Evolutionary conservation across 2,113 vertebrate genomes (phyloP).

Genomic region (Salvator merianae): DNA sequence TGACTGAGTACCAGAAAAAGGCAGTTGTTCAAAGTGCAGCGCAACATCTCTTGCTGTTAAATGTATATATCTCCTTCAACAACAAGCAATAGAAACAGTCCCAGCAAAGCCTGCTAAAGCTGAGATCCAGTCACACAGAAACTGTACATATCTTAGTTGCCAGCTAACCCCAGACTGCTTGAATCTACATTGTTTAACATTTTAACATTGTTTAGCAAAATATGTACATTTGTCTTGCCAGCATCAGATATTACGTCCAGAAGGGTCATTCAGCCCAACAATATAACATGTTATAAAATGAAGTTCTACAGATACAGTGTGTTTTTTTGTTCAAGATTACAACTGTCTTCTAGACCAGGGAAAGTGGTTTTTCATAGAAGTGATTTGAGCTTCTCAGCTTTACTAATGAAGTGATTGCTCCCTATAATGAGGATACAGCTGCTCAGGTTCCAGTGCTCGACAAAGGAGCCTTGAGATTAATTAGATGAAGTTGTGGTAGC

Average conservation of each 20-base stretch:
- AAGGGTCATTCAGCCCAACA: background rate
- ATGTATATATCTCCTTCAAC: background rate
- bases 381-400: background rate
- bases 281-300: background rate
- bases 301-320: background rate
- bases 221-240: background rate
- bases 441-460: background rate
- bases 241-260: background rate
- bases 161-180: background rate
- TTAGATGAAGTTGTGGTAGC: too few species aligned
- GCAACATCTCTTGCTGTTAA: background rate
- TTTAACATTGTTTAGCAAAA: background rate
- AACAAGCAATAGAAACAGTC: background rate
- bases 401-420: background rate
- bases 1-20: background rate
- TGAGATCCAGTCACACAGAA: background rate
- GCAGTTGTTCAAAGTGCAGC: background rate
- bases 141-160: background rate
- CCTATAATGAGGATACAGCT: background rate
- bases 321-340: background rate
- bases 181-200: background rate
- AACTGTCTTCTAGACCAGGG: background rate
- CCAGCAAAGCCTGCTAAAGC: background rate
- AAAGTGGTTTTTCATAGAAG: background rate
- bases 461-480: background rate